Conservation (phyloP, 2,113 vertebrate genomes). For the Tamias sibiricus region DNA sequence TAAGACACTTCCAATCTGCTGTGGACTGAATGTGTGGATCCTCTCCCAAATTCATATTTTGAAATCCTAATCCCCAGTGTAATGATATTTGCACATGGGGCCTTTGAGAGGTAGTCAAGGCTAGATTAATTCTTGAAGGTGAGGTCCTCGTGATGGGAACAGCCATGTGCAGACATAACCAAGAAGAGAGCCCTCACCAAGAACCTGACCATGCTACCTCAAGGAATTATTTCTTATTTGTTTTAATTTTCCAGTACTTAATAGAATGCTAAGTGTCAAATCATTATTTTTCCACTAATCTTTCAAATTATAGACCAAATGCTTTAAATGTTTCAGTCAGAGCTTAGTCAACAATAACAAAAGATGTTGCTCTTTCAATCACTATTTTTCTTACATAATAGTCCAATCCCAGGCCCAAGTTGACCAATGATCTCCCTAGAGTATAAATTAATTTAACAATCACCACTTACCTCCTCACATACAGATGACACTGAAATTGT, state of each 20-base stretch:
- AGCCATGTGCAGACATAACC: not conserved
- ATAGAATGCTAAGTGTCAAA: not conserved
- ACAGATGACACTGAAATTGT: slow-evolving; percentile 21
- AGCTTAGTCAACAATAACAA: not conserved
- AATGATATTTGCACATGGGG: not conserved
- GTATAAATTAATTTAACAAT: not conserved
- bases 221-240: not conserved
- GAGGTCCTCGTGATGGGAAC: not conserved
- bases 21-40: not conserved
- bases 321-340: not conserved
- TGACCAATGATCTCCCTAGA: not conserved
- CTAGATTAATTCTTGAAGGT: not conserved
- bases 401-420: not conserved
- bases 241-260: not conserved
- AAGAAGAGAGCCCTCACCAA: not conserved
- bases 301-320: slow-evolving; percentile 49
- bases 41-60: not conserved
- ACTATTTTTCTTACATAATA: slow-evolving; percentile 3
- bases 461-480: not conserved
- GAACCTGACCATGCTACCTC: not conserved
- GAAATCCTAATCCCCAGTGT: not conserved
- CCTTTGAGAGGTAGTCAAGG: not conserved
- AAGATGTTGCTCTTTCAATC: not conserved
- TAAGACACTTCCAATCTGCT: slow-evolving; percentile 12
- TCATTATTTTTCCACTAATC: slow-evolving; percentile 35